phyloP scores from a whole-genome alignment of 2,888 invertebrate species.

The Acanthacorydalis orientalis region DNA sequence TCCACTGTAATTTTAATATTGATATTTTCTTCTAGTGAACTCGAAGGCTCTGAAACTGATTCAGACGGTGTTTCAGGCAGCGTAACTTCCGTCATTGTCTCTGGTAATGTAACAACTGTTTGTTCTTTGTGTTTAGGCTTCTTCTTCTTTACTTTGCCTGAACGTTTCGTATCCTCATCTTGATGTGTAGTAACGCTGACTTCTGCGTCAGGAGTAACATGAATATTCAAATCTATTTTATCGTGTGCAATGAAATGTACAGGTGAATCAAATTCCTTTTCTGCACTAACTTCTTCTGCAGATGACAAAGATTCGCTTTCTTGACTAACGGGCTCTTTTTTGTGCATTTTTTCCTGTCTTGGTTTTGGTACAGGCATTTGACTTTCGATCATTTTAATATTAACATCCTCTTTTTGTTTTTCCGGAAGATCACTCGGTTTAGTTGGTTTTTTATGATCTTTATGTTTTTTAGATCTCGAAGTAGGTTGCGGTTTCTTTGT shows the following conservation, averaged over 20 bases:
- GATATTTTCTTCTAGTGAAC: conserved; percentile 15
- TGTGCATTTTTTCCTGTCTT: conserved; percentile 5
- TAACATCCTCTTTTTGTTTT: not conserved
- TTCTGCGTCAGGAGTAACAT: conserved; percentile 1
- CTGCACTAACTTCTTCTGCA: not conserved
- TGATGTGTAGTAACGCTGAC: not conserved
- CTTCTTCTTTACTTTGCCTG: not conserved
- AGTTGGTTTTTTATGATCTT: not conserved
- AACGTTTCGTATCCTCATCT: not conserved
- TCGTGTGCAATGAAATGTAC: not conserved
- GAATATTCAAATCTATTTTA: conserved; percentile 4
- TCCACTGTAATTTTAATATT: conserved; percentile 15
- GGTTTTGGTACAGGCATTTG: not conserved
- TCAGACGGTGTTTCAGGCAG: conserved; percentile 6
- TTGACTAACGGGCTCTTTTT: not conserved
- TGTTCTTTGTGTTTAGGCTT: conserved; percentile 4
- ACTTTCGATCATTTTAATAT: not conserved
- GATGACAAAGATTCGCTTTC: not conserved
- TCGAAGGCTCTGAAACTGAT: conserved; percentile 6
- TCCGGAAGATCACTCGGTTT: not conserved
- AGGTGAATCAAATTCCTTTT: too few species aligned
- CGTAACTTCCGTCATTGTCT: not conserved
- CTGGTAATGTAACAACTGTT: not conserved
- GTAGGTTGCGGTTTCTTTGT: not conserved
- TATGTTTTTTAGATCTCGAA: not conserved